Conservation (phyloP, 2,888 invertebrate species). For the Lissonota sp. region DNA sequence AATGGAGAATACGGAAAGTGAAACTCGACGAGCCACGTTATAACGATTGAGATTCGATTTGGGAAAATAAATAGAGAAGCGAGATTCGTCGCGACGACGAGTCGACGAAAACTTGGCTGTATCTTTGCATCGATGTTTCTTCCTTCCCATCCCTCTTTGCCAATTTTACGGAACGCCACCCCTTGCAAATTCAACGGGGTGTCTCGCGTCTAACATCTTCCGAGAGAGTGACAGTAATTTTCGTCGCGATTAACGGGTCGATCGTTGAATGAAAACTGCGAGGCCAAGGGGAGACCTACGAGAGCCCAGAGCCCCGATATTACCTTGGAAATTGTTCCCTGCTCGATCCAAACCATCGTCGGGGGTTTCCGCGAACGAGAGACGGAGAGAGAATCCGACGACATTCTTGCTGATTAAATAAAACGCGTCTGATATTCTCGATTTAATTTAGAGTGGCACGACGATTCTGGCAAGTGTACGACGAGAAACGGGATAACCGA, state of each 20-base stretch:
- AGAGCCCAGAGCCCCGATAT: constrained; percentile 36
- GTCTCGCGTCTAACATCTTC: constrained; percentile 47
- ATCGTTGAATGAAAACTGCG: constrained; percentile 56
- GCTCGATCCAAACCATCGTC: constrained; percentile 38
- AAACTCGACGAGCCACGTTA: constrained; percentile 16
- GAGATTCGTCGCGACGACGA: constrained; percentile 58
- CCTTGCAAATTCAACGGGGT: constrained; percentile 65
- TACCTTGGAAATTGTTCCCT: constrained; percentile 78
- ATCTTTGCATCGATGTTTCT: constrained; percentile 8
- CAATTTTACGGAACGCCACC: constrained; percentile 62
- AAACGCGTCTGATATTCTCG: constrained; percentile 82
- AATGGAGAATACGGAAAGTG: not conserved
- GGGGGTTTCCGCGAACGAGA: not conserved
- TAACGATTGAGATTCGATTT: constrained; percentile 35
- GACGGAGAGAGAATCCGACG: constrained; percentile 50
- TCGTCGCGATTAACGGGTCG: constrained; percentile 75
- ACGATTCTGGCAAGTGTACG: constrained; percentile 48
- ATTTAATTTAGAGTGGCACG: constrained; percentile 80
- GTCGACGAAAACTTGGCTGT: constrained; percentile 62
- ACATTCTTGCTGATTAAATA: constrained; percentile 79
- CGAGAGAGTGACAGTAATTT: constrained; percentile 71
- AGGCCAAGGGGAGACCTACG: constrained; percentile 1
- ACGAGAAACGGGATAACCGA: constrained; percentile 40
- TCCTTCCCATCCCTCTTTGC: constrained; percentile 56
- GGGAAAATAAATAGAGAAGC: constrained; percentile 28